Evolutionary conservation across 2,113 vertebrate genomes (phyloP).

Genomic region (Sinocyclocheilus maitianheensis): DNA sequence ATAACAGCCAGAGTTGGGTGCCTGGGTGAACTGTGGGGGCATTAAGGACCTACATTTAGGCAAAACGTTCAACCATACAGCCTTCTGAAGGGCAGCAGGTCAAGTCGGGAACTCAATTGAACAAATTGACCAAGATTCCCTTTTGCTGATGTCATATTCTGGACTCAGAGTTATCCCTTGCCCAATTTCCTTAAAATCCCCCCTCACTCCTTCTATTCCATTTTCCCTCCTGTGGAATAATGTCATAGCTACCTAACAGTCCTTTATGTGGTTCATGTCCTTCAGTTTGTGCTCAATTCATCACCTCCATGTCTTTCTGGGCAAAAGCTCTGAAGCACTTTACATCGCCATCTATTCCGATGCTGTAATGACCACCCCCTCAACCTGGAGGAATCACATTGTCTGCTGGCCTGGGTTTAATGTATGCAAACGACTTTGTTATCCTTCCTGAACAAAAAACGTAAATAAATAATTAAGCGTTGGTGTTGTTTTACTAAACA

Average conservation of each 20-base stretch:
- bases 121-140: slow-evolving; percentile 66
- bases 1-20: slow-evolving; percentile 94
- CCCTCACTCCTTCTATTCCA: slow-evolving; percentile 39
- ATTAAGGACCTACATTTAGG: slow-evolving; percentile 37
- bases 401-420: slow-evolving; percentile 73
- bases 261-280: slow-evolving; percentile 52
- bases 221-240: slow-evolving; percentile 52
- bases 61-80: slow-evolving; percentile 57
- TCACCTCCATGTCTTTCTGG: slow-evolving; percentile 54
- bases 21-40: slow-evolving; percentile 72
- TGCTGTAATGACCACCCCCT: slow-evolving; percentile 67
- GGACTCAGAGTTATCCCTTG: slow-evolving; percentile 31
- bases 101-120: slow-evolving; percentile 62
- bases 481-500: slow-evolving; percentile 63
- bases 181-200: slow-evolving; percentile 28
- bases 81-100: slow-evolving; percentile 45
- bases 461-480: slow-evolving; percentile 43
- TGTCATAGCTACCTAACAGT: slow-evolving; percentile 50
- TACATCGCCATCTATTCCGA: slow-evolving; percentile 71
- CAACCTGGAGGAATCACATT: slow-evolving; percentile 64
- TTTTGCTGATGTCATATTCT: slow-evolving; percentile 57
- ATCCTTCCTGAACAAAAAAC: slow-evolving; percentile 61
- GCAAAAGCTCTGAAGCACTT: slow-evolving; percentile 77
- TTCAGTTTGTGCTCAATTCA: slow-evolving; percentile 62
- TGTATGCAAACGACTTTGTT: slow-evolving; percentile 76